Evolutionary conservation across 2,113 vertebrate species (phyloP), one percentile per base, ranked within the genome.

Genomic region (Carassius carassius): DNA sequence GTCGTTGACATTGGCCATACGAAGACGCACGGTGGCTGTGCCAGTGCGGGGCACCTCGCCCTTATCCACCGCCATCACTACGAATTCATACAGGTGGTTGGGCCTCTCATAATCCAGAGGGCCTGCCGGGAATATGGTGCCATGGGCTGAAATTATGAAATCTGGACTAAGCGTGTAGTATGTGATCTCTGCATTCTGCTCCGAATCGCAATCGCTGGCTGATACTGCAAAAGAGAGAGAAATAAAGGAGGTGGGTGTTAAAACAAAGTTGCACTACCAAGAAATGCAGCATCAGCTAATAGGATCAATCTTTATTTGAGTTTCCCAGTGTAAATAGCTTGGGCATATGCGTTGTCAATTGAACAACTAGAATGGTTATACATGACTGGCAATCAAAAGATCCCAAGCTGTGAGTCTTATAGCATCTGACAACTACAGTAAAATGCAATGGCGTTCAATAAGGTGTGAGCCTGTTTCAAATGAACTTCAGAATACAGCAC

Each of bases 1-100:
- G 51, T 97, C 96, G n/a, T 97, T 98, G 90, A 97, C 94, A 25
- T 98, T 98, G 19, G 95, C 95, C 92, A 97, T 92, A 2, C 94
- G 93, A 17, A 98, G 94, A 65, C 96, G 94, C 17, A 97, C 94
- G 0, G 96, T 97, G 8, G 96, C 95, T 0, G 96, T 98, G 4
- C 96, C 97, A 0, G 96, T 97, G 41, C 92, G 95, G 0, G 95
- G 94, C 11, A 94, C 92, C 14, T 95, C 88, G 3, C 96, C 97
- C 80, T 94, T 94, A 92, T 98, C 96, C 21, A 97, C 89, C 0
- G 96, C 97, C 95, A 97, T 95, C 83, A 97, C 90, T 12, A 96
- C 93, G 91, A 98, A 97, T 92, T 97, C 97, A 4, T 97, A 97
- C 58, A 97, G 93, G 84, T 97, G 96, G 86, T 95, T 94, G 0